These are phyloP conservation scores for Hippocampus barbouri DNA, from an alignment of 2,113 vertebrate species.

Conservation along the genomic window DNA sequence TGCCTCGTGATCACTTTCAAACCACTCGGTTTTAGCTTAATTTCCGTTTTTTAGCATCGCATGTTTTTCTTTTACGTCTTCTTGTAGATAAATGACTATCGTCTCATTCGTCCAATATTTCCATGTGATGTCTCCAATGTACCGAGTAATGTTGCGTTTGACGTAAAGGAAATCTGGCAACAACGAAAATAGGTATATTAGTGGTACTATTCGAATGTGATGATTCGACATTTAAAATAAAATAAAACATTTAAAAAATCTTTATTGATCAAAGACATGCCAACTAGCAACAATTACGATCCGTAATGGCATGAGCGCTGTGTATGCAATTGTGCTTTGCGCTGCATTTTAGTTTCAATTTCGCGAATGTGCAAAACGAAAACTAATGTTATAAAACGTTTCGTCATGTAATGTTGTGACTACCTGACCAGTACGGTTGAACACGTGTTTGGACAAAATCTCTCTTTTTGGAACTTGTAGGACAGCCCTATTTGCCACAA, in stretches of 20 bases:
- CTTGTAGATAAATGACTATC: not conserved
- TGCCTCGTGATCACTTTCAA: fast-evolving
- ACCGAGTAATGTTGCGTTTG: not conserved
- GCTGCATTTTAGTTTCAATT: not conserved
- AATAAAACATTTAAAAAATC: not conserved
- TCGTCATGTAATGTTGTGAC: constrained; percentile 19
- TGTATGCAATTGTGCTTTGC: not conserved
- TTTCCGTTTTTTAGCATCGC: not conserved
- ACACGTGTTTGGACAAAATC: constrained; percentile 16
- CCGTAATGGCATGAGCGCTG: too few species aligned
- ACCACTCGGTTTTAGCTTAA: not conserved
- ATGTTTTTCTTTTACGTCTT: not conserved
- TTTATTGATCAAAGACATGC: not conserved
- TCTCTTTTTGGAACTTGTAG: not conserved
- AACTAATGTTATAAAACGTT: constrained; percentile 6
- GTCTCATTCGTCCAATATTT: not conserved
- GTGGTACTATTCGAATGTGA: not conserved
- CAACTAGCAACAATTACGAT: not conserved
- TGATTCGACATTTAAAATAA: constrained; percentile 39
- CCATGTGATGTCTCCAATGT: not conserved
- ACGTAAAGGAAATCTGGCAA: constrained; percentile 34
- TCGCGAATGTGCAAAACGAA: constrained; percentile 47
- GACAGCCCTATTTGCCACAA: not conserved
- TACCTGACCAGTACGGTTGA: not conserved
- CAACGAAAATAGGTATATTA: constrained; percentile 24